These are phyloP conservation scores for Apoda limacodes DNA, from an alignment of 2,888 invertebrate genomes.

Conservation along the genomic window DNA sequence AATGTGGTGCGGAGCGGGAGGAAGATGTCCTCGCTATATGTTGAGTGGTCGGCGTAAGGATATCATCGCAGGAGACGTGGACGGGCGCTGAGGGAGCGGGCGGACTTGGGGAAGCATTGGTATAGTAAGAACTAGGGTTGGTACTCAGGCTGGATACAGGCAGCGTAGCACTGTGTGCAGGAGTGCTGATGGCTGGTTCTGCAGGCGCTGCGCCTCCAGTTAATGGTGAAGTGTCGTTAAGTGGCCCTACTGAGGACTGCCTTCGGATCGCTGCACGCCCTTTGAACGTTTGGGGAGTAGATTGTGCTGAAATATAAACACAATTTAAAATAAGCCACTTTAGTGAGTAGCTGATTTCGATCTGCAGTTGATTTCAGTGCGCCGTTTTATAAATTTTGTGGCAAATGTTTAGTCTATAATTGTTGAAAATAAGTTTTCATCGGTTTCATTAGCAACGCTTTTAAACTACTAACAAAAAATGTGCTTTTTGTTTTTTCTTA, in stretches of 20 bases:
- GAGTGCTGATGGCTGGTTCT: conserved; percentile 55
- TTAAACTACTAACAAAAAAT: too few relatives aligned
- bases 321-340: too few relatives aligned
- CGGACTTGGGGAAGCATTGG: conserved; percentile 72
- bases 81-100: conserved; percentile 51
- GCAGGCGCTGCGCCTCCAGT: conserved; percentile 39
- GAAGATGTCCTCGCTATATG: conserved; percentile 42
- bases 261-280: conserved; percentile 70
- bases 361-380: too few relatives aligned
- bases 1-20: conserved; percentile 59
- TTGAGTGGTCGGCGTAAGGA: conserved; percentile 45
- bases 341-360: too few relatives aligned
- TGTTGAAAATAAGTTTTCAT: too few relatives aligned
- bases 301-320: conserved; percentile 74
- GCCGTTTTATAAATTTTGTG: too few relatives aligned
- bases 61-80: conserved; percentile 60
- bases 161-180: conserved; percentile 57
- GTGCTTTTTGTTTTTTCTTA: too few relatives aligned
- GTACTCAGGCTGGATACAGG: conserved; percentile 68
- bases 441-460: too few relatives aligned
- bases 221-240: conserved; percentile 65
- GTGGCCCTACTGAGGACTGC: conserved; percentile 72
- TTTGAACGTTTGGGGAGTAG: conserved; percentile 71
- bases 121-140: conserved; percentile 70
- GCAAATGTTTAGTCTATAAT: too few relatives aligned